A percentile compares a stretch with the other conserved stretches of the same genome.
phyloP scores from a whole-genome alignment of 2,888 invertebrate genomes.

The Scaptomyza tumidula region DNA sequence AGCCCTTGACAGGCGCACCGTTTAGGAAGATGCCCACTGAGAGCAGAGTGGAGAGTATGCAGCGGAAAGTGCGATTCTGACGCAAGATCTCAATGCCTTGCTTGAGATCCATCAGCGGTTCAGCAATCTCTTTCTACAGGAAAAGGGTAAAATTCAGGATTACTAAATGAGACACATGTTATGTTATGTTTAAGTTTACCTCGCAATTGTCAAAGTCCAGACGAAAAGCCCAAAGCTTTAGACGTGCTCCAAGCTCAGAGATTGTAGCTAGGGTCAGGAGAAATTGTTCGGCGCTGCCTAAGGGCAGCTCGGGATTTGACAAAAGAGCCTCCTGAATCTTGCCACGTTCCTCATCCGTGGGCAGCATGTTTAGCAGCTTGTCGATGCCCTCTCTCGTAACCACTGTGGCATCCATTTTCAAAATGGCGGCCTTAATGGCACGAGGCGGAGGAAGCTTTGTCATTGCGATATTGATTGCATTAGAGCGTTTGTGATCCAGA shows the following conservation, averaged over 20 bases:
- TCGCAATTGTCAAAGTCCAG: slow-evolving; percentile 99
- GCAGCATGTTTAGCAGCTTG: slow-evolving; percentile 98
- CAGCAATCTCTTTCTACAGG: slow-evolving; percentile 95
- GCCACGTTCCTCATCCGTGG: slow-evolving; percentile 97
- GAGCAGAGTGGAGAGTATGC: slow-evolving; percentile 95
- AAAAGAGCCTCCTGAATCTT: slow-evolving; percentile 96
- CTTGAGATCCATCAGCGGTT: slow-evolving; percentile 99
- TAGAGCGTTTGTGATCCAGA: slow-evolving; percentile 97
- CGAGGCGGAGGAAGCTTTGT: slow-evolving; percentile 98
- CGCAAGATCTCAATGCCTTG: slow-evolving; percentile 96
- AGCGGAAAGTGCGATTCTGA: slow-evolving; percentile 96
- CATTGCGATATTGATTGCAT: slow-evolving; percentile 99
- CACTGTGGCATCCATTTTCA: slow-evolving; percentile 99
- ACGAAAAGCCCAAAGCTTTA: slow-evolving; percentile 99
- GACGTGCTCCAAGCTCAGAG: slow-evolving; percentile 95
- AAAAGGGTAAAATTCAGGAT: slow-evolving; percentile 6
- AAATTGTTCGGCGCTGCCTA: slow-evolving; percentile 98
- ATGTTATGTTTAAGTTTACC: slow-evolving; percentile 85
- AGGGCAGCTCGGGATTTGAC: slow-evolving; percentile 84
- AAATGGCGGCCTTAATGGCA: slow-evolving; percentile 98
- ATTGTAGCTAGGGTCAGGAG: slow-evolving; percentile 98
- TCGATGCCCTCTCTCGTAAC: slow-evolving; percentile 99
- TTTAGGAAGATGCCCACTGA: slow-evolving; percentile 98
- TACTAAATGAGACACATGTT: not conserved
- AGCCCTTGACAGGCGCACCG: slow-evolving; percentile 96